phyloP scores from a whole-genome alignment of 1,140 invertebrate species.

The Drosophila sproati region DNA sequence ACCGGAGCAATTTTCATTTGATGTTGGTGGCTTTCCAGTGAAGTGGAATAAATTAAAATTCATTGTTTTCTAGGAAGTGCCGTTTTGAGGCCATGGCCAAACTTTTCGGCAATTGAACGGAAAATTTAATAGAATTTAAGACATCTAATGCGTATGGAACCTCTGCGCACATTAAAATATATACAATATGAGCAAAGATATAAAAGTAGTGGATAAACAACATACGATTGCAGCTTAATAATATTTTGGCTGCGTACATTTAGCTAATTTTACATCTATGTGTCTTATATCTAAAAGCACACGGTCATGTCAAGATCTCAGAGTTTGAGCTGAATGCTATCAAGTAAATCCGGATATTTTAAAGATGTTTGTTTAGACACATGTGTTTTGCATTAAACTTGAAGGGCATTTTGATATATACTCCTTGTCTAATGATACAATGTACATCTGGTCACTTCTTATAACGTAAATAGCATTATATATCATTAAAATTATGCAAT shows the following conservation, averaged over 20 bases:
- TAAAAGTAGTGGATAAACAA: constrained; percentile 26
- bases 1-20: not conserved
- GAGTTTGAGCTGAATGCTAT: not conserved
- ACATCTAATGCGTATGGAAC: constrained; percentile 4
- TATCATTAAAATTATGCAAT: too few species aligned
- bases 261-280: not conserved
- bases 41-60: constrained; percentile 57
- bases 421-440: not conserved
- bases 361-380: constrained; percentile 8
- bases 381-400: constrained; percentile 63
- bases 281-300: not conserved
- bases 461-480: not conserved
- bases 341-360: constrained; percentile 1
- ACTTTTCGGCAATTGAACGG: constrained; percentile 36
- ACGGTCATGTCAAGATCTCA: not conserved
- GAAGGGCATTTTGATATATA: constrained; percentile 43
- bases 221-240: not conserved
- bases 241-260: constrained; percentile 3
- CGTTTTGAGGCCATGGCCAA: constrained; percentile 46
- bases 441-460: not conserved
- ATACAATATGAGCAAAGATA: constrained; percentile 6
- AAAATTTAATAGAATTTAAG: constrained; percentile 50
- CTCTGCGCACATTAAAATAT: constrained; percentile 1
- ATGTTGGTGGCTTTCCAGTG: constrained; percentile 23
- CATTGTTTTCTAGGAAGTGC: constrained; percentile 55